phyloP scores from a whole-genome alignment of 37 sponge, comb jelly and placozoan genomes.

The Mnemiopsis leidyi region DNA sequence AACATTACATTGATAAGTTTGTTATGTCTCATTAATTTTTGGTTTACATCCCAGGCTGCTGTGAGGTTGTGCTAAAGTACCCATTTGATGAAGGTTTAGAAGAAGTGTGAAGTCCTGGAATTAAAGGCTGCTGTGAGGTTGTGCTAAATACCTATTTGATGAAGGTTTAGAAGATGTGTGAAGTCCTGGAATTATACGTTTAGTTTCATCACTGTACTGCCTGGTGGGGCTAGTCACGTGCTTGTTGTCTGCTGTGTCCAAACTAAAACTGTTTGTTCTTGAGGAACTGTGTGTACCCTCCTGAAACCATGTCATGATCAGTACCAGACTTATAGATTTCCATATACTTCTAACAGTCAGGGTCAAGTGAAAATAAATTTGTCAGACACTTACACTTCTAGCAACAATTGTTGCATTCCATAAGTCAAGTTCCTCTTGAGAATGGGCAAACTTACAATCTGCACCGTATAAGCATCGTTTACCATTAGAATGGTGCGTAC shows the following conservation, averaged over 20 bases:
- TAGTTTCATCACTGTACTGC: neutral
- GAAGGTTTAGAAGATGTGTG: conserved; percentile 27
- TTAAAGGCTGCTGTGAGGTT: neutral
- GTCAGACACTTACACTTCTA: neutral
- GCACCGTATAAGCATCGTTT: conserved; percentile 75
- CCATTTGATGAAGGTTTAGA: no score
- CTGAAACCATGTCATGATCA: no score
- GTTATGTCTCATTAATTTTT: no score
- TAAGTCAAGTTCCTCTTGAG: conserved; percentile 73
- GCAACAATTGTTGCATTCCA: conserved; percentile 73
- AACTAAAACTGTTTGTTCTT: neutral
- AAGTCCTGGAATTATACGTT: conserved; percentile 55
- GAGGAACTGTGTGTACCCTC: neutral
- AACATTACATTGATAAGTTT: no score
- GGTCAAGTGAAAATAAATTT: no score
- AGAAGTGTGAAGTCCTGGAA: no score
- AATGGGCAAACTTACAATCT: conserved; percentile 88
- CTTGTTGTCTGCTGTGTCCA: neutral
- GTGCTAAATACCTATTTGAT: conserved; percentile 30
- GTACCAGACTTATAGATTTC: no score
- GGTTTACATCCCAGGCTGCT: no score
- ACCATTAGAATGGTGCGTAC: conserved; percentile 73
- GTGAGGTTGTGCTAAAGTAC: no score
- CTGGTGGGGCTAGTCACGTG: conserved; percentile 24
- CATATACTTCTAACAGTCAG: no score